phyloP scores from a whole-genome alignment of 2,797 vertebrate species.

The Gallinago stenura region DNA sequence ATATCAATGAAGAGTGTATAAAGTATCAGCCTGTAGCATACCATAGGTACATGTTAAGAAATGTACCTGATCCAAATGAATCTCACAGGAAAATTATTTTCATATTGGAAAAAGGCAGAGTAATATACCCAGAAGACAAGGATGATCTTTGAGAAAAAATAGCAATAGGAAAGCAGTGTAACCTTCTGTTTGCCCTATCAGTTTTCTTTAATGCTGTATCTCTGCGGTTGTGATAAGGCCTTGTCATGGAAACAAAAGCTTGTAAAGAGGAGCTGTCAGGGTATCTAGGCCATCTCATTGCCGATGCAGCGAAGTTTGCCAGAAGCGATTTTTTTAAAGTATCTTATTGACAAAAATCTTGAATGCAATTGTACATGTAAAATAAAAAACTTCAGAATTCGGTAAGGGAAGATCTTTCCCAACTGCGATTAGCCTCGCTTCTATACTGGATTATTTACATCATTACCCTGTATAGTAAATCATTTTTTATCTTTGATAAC shows the following conservation, averaged over 20 bases:
- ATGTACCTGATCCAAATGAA: not conserved
- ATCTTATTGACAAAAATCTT: not conserved
- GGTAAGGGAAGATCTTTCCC: not conserved
- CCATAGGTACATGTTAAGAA: not conserved
- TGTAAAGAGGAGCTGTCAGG: not conserved
- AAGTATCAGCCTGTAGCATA: not conserved
- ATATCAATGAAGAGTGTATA: not conserved
- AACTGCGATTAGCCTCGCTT: not conserved
- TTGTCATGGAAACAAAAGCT: conserved; percentile 27
- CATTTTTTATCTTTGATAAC: not conserved
- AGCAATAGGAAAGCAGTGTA: not conserved
- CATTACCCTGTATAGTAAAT: not conserved
- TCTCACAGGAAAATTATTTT: not conserved
- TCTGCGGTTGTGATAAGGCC: not conserved
- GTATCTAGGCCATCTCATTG: conserved; percentile 29
- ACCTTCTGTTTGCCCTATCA: conserved; percentile 33
- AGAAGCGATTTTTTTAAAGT: not conserved
- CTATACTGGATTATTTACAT: not conserved
- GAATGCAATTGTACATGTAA: not conserved
- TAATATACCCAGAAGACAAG: not conserved
- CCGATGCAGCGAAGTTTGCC: not conserved
- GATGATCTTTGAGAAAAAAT: not conserved
- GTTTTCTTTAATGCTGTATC: conserved; percentile 6
- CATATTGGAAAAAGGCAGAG: not conserved
- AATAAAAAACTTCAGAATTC: not conserved